Percentiles rank a stretch among this genome's conserved stretches.
phyloP scores from a whole-genome alignment of 2,113 vertebrate genomes.

The Caretta caretta region DNA sequence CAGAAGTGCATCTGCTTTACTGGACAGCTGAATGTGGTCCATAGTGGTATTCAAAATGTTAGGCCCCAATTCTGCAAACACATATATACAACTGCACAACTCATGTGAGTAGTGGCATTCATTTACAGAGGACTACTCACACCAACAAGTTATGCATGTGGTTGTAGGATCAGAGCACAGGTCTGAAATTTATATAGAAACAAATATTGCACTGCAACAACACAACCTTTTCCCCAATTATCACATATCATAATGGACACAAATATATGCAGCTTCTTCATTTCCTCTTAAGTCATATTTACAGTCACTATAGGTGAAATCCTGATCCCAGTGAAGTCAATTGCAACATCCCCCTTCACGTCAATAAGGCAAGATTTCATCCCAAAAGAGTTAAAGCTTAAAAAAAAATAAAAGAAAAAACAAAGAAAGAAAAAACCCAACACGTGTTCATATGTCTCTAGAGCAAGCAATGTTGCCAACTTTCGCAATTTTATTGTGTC shows the following conservation, averaged over 20 bases:
- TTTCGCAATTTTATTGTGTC: not conserved
- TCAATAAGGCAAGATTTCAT: not conserved
- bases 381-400: constrained; percentile 1
- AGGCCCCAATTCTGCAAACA: not conserved
- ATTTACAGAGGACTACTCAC: not conserved
- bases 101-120: not conserved
- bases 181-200: not conserved
- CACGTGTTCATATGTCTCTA: not conserved
- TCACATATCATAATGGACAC: not conserved
- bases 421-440: rapidly evolving
- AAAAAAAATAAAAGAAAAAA: not conserved
- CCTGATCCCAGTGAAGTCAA: not conserved
- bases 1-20: not conserved
- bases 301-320: not conserved
- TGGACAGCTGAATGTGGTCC: not conserved
- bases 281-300: constrained; percentile 29
- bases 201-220: not conserved
- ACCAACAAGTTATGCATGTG: not conserved
- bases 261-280: constrained; percentile 1
- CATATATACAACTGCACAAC: not conserved
- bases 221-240: constrained; percentile 11
- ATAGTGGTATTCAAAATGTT: not conserved
- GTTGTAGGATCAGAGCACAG: not conserved
- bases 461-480: not conserved
- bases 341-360: not conserved